Base-by-base conservation (phyloP, 2,113 vertebrate genomes). In the Kryptolebias marmoratus region DNA sequence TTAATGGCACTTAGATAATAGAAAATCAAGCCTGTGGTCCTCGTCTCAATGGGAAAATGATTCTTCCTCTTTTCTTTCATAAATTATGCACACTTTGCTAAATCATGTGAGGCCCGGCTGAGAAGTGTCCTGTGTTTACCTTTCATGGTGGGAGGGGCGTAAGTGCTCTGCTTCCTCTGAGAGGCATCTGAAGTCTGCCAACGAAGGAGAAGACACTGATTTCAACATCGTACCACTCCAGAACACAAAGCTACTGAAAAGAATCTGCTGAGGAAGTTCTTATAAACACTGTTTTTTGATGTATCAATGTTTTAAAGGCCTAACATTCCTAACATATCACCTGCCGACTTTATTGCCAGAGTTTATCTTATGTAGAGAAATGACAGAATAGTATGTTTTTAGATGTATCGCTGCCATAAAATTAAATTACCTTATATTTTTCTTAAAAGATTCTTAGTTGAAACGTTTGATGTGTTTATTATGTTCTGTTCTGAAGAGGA, bases 91-190 rank as follows among this genome's bases (percentile, higher is more conserved):
- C 27, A 1, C 44, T 49, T 32, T 75, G 3, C 11, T 8, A 27
- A 64, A 5, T 52, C 45, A 13, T 2, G 10, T 1, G 47, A 47
- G 30, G 27, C 0, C 0, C 2, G 0, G 7, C 12, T 27, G 8
- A 48, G 22, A 48, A 49, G 7, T n/a, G 42, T 22, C 9, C 0
- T 27, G 15, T 2, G 36, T 71, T 92, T 96, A 98, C 96, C 96
- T 97, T 96, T 96, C 91, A 96, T 93, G 73, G 95, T 82, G 9
- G 96, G 96, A 0, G 95, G 90, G 7, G 94, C 92, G 53, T 93
- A 97, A 54, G 94, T 94, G 0, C 96, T 96, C 90, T 95, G 94
- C 94, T 97, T 97, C 93, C 95, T 94, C 74, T 97, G 96, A 85
- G 95, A 92, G 32, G 77, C 71, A 2, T 91, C 87, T 18, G 93